Evolutionary conservation across 2,888 invertebrate species (phyloP).

Genomic region (Brenthis daphne): DNA sequence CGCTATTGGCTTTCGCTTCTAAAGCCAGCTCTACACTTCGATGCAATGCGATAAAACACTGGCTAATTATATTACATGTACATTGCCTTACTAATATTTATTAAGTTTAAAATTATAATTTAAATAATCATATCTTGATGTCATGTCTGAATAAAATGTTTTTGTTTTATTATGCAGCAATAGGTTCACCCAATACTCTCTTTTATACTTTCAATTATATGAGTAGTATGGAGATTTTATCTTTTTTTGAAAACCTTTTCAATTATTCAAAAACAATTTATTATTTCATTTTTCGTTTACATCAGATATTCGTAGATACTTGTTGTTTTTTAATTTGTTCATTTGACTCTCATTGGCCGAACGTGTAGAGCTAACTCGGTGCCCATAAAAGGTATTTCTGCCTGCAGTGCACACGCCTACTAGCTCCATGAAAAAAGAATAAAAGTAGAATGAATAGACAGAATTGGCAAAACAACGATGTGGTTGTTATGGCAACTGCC

Average conservation of each 20-base stretch:
- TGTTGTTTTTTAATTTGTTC: slow-evolving; percentile 14
- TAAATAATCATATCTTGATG: too few relatives aligned
- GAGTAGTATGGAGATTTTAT: too few relatives aligned
- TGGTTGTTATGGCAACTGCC: slow-evolving; percentile 69
- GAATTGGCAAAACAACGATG: slow-evolving; percentile 77
- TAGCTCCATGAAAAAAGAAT: slow-evolving; percentile 47
- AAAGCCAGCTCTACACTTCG: slow-evolving; percentile 36
- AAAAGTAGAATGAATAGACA: slow-evolving; percentile 62
- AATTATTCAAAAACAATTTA: not conserved
- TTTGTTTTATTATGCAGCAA: too few relatives aligned
- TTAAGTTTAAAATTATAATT: too few relatives aligned
- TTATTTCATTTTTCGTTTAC: slow-evolving; percentile 1
- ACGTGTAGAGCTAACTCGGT: slow-evolving; percentile 43
- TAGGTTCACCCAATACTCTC: too few relatives aligned
- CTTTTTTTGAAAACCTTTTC: too few relatives aligned
- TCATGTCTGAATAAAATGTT: too few relatives aligned
- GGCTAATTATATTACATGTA: too few relatives aligned
- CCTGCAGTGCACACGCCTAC: slow-evolving; percentile 39
- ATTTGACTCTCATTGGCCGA: slow-evolving; percentile 19
- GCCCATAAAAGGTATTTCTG: slow-evolving; percentile 50
- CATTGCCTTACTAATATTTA: too few relatives aligned
- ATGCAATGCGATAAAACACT: too few relatives aligned
- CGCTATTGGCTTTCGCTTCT: slow-evolving; percentile 43
- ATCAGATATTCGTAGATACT: slow-evolving; percentile 11
- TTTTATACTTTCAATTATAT: too few relatives aligned